Evolutionary conservation across 2,888 invertebrate genomes (phyloP).

Genomic region (Nomada fucata): DNA sequence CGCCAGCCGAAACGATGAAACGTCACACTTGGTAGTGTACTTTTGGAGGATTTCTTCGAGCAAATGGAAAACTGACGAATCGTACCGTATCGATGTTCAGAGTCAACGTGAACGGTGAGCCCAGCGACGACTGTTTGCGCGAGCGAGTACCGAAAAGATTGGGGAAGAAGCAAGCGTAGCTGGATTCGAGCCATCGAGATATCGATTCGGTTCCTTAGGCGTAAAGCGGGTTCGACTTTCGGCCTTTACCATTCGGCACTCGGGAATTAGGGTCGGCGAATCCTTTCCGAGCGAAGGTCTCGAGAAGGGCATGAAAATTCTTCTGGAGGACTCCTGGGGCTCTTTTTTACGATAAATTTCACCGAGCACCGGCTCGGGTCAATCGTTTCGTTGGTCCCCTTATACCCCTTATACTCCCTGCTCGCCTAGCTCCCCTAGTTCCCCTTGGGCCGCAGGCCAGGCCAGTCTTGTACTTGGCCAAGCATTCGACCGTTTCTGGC

Average conservation of each 20-base stretch:
- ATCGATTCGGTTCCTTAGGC: slow-evolving; percentile 67
- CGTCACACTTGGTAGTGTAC: background rate
- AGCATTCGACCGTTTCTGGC: slow-evolving; percentile 17
- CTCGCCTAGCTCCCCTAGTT: background rate
- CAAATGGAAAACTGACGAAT: slow-evolving; percentile 37
- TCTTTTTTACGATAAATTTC: slow-evolving; percentile 74
- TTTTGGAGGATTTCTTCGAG: background rate
- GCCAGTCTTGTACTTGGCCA: slow-evolving; percentile 44
- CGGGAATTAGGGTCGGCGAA: slow-evolving; percentile 70
- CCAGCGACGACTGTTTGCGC: background rate
- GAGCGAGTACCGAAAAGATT: slow-evolving; percentile 15
- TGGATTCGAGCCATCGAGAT: slow-evolving; percentile 54
- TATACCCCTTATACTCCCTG: slow-evolving; percentile 16
- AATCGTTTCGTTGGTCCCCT: slow-evolving; percentile 58
- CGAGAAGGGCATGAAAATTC: slow-evolving; percentile 65
- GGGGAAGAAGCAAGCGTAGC: slow-evolving; percentile 14
- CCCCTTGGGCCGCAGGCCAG: background rate
- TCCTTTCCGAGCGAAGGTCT: slow-evolving; percentile 65
- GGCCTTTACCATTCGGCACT: slow-evolving; percentile 62
- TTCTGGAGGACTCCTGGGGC: slow-evolving; percentile 59
- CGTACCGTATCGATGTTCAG: slow-evolving; percentile 40
- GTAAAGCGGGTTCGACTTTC: slow-evolving; percentile 65
- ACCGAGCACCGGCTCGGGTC: slow-evolving; percentile 66
- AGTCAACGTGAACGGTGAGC: slow-evolving; percentile 33
- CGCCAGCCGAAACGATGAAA: background rate